A percentile compares a stretch with the other conserved stretches of the same genome.
Conservation (phyloP, 2,113 vertebrate species). For the Aleadryas rufinucha region DNA sequence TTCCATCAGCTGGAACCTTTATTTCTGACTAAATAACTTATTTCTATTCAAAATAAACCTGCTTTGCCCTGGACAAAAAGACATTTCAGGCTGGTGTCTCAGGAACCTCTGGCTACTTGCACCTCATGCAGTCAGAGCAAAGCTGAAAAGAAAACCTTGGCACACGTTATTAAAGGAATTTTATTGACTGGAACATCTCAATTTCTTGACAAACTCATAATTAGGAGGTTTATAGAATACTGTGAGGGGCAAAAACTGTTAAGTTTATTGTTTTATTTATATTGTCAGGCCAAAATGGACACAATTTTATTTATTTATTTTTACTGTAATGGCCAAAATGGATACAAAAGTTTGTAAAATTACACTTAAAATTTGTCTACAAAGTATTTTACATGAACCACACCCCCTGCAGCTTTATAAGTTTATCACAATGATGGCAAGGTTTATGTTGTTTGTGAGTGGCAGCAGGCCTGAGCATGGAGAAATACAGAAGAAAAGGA, state of each 20-base stretch:
- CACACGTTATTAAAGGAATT: background rate
- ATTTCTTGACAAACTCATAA: background rate
- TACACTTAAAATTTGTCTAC: background rate
- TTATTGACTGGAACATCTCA: background rate
- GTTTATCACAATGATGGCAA: background rate
- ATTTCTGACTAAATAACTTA: background rate
- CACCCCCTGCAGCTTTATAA: background rate
- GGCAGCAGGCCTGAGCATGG: background rate
- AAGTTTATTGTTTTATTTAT: background rate
- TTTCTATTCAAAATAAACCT: background rate
- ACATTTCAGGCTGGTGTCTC: background rate
- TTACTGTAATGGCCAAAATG: background rate
- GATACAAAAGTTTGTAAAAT: background rate
- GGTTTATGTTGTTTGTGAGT: background rate
- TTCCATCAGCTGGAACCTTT: background rate
- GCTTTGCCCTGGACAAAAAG: background rate
- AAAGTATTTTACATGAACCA: slow-evolving; percentile 7
- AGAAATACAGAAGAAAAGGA: background rate
- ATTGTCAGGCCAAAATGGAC: background rate
- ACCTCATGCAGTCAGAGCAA: background rate
- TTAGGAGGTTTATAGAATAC: background rate
- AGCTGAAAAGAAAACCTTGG: background rate
- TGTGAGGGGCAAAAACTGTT: background rate
- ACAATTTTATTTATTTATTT: background rate
- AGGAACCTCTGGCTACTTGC: background rate